Evolutionary conservation across 2,113 vertebrate genomes (phyloP).

Genomic region (Sprattus sprattus): DNA sequence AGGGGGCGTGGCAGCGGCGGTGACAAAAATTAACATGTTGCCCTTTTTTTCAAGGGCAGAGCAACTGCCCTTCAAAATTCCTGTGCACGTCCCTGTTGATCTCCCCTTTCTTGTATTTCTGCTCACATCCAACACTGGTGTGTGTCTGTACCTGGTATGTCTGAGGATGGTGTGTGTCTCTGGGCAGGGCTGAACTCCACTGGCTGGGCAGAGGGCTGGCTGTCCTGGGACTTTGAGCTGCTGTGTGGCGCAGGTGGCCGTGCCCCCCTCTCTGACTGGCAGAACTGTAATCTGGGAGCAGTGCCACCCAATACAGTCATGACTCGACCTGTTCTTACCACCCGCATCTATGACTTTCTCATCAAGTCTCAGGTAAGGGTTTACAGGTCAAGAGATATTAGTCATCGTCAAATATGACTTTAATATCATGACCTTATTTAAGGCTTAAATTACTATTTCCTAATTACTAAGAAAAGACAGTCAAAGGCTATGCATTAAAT

Average conservation of each 20-base stretch:
- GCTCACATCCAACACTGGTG: not conserved
- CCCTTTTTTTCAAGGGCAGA: too few species aligned
- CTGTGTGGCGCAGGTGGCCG: conserved; percentile 75
- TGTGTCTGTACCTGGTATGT: not conserved
- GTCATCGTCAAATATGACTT: too few species aligned
- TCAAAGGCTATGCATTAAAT: not conserved
- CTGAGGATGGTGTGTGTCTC: not conserved
- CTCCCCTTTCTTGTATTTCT: not conserved
- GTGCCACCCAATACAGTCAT: conserved; percentile 81
- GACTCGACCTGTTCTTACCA: conserved; percentile 80
- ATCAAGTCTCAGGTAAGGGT: conserved; percentile 81
- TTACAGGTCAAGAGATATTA: not conserved
- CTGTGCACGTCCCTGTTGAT: too few species aligned
- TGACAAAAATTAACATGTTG: too few species aligned
- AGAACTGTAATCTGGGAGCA: conserved; percentile 78
- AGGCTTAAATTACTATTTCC: not conserved
- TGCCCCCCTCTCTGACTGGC: conserved; percentile 77
- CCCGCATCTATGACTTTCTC: conserved; percentile 81
- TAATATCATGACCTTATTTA: too few species aligned
- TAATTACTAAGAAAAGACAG: too few species aligned
- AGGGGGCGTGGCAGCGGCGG: too few species aligned
- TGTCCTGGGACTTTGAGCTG: conserved; percentile 74
- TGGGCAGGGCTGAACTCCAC: conserved; percentile 47
- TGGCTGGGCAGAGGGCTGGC: conserved; percentile 76
- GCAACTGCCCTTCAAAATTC: too few species aligned